Evolutionary conservation across 2,888 invertebrate species (phyloP).

Genomic region (Protonemura montana): DNA sequence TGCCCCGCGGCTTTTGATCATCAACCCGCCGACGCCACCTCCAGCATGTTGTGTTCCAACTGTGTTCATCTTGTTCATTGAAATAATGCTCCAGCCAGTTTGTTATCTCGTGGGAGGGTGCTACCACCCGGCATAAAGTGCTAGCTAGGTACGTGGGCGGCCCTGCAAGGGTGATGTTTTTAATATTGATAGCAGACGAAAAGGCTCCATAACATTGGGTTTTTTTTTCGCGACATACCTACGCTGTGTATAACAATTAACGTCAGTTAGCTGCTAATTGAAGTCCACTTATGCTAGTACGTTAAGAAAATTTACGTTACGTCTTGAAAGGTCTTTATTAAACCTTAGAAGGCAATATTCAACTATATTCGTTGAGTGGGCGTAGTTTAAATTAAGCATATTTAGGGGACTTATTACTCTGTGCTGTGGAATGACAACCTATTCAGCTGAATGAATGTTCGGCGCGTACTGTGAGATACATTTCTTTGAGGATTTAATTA

Average conservation of each 20-base stretch:
- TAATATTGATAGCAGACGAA: background rate
- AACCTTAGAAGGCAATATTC: background rate
- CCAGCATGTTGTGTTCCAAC: too few species aligned
- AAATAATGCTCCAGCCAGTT: background rate
- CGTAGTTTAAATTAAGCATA: background rate
- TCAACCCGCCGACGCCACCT: too few species aligned
- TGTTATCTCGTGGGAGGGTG: background rate
- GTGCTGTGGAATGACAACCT: background rate
- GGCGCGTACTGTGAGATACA: background rate
- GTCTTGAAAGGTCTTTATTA: background rate
- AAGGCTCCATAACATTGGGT: background rate
- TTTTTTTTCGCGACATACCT: background rate
- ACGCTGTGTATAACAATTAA: background rate
- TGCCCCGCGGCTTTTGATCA: background rate
- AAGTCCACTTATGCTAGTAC: background rate
- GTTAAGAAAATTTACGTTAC: too few species aligned
- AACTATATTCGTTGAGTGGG: background rate
- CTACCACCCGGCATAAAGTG: background rate
- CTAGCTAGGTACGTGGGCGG: background rate
- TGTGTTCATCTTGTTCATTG: background rate
- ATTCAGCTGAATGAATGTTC: background rate
- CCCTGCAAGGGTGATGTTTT: background rate
- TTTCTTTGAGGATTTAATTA: conserved; percentile 7
- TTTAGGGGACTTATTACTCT: background rate
- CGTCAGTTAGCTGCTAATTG: background rate